Evolutionary conservation across 2,888 invertebrate genomes (phyloP).

Genomic region (Metellina segmentata): DNA sequence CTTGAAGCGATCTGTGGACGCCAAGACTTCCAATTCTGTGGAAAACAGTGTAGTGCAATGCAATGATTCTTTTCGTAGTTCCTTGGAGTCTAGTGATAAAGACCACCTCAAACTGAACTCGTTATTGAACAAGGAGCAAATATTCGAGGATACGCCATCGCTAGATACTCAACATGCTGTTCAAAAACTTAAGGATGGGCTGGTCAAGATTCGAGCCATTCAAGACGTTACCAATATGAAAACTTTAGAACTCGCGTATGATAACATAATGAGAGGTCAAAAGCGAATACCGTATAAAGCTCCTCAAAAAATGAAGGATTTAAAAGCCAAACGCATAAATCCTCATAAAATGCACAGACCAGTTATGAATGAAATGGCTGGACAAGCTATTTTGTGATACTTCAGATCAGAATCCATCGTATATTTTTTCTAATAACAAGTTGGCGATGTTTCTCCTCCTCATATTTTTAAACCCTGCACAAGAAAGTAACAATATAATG

Average conservation of each 20-base stretch:
- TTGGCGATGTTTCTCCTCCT: too few species aligned
- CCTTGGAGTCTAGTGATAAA: conserved; percentile 28
- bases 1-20: conserved; percentile 12
- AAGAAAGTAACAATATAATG: not conserved
- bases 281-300: conserved; percentile 56
- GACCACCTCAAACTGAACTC: conserved; percentile 3
- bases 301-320: conserved; percentile 74
- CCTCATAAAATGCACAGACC: conserved; percentile 63
- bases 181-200: conserved; percentile 65
- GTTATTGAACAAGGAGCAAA: not conserved
- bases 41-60: conserved; percentile 6
- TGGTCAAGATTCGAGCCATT: conserved; percentile 68
- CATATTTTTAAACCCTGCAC: not conserved
- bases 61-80: conserved; percentile 24
- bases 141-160: conserved; percentile 8
- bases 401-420: not conserved
- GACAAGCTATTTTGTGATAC: conserved; percentile 71
- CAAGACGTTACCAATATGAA: conserved; percentile 74
- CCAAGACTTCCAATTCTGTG: not conserved
- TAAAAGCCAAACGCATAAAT: conserved; percentile 72
- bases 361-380: conserved; percentile 47
- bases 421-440: too few species aligned
- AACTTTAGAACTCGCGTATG: conserved; percentile 1
- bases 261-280: conserved; percentile 24
- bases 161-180: conserved; percentile 60